A percentile compares a stretch with the other conserved stretches of the same genome.
Conservation (phyloP, 2,797 vertebrate species). For the Myotis vivesi region DNA sequence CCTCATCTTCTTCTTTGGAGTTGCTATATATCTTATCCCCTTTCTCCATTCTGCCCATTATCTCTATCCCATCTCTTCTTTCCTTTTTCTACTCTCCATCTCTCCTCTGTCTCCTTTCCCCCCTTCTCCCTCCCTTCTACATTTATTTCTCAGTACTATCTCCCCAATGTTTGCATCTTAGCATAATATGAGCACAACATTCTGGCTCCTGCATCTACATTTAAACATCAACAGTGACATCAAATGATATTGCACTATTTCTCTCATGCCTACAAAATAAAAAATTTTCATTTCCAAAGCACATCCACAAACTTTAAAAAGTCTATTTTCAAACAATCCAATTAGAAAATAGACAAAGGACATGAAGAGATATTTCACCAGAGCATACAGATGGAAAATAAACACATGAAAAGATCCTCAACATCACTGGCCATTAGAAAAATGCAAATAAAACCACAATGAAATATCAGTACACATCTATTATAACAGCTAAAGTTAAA, state of each 20-base stretch:
- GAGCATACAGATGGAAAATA: not conserved
- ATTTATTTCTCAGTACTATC: not conserved
- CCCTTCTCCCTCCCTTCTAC: not conserved
- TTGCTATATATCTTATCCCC: not conserved
- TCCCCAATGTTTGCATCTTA: not conserved
- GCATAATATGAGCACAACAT: not conserved
- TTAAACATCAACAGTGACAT: not conserved
- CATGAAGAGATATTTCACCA: constrained; percentile 4
- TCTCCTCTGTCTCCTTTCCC: not conserved
- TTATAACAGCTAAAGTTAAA: constrained; percentile 1
- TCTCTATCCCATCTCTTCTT: not conserved
- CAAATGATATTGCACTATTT: not conserved
- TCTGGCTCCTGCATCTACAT: not conserved
- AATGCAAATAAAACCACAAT: constrained; percentile 35
- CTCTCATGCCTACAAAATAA: not conserved
- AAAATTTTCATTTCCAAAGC: constrained; percentile 7
- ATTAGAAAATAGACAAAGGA: constrained; percentile 24
- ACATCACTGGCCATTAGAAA: not conserved
- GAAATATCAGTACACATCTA: not conserved
- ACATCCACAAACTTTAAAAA: not conserved
- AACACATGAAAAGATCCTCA: not conserved
- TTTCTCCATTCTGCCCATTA: not conserved
- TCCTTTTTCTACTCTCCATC: not conserved
- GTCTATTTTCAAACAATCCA: not conserved
- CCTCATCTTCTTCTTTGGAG: not conserved